These are phyloP conservation scores for Sciurus carolinensis DNA, from an alignment of 2,797 vertebrate genomes.

Conservation along the genomic window DNA sequence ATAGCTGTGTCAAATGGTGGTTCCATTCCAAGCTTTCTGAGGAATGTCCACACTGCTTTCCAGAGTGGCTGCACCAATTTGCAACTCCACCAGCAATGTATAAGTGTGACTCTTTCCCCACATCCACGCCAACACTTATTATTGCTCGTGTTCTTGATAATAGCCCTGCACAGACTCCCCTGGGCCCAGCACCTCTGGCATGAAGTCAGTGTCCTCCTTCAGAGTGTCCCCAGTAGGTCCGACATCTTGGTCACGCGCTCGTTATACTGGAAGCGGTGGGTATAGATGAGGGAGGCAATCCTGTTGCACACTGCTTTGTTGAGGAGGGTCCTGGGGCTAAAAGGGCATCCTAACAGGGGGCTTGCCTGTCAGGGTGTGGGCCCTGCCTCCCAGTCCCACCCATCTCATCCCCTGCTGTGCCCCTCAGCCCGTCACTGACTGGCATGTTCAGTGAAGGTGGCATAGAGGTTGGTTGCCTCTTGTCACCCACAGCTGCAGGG, in stretches of 20 bases:
- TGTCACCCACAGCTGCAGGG: slow-evolving; percentile 90
- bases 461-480: slow-evolving; percentile 88
- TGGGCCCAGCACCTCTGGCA: background rate
- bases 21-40: no score
- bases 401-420: fast-evolving
- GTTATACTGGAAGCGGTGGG: slow-evolving; percentile 82
- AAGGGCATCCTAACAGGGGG: slow-evolving; percentile 69
- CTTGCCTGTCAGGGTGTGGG: fast-evolving
- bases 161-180: no score
- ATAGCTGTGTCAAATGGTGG: no score
- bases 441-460: slow-evolving; percentile 79
- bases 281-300: slow-evolving; percentile 85
- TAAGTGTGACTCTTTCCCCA: no score
- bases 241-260: slow-evolving; percentile 76
- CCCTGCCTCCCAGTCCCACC: fast-evolving
- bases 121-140: no score
- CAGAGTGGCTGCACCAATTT: no score
- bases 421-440: slow-evolving; percentile 82
- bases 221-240: fast-evolving
- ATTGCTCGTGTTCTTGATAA: no score
- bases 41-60: no score
- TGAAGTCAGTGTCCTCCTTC: fast-evolving
- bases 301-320: slow-evolving; percentile 85
- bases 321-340: slow-evolving; percentile 77
- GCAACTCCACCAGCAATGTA: no score